Percentiles rank a stretch among this genome's conserved stretches.
Conservation (phyloP, 2,113 vertebrate genomes). For the Paradisaea rubra region DNA sequence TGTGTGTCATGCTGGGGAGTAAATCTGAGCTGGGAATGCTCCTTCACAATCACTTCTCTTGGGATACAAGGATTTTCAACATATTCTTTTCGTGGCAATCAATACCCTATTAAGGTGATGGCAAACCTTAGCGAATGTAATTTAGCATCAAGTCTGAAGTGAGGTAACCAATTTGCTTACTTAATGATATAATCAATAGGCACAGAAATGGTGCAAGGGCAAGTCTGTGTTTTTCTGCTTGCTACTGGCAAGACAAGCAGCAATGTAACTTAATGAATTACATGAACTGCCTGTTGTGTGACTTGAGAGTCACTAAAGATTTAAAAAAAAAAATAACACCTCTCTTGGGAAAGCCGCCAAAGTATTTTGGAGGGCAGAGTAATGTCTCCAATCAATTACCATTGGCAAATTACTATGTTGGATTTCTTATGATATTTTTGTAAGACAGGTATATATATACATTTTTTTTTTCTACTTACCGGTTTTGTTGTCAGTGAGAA, state of each 20-base stretch:
- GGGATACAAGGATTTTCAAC: not conserved
- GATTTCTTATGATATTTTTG: not conserved
- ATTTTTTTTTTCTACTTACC: not conserved
- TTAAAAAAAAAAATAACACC: not conserved
- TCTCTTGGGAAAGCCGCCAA: not conserved
- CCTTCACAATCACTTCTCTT: not conserved
- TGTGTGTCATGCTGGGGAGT: not conserved
- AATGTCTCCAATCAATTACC: not conserved
- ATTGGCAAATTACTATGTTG: not conserved
- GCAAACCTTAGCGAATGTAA: slow-evolving; percentile 41
- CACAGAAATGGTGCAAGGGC: not conserved
- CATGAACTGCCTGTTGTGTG: not conserved
- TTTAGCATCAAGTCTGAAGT: slow-evolving; percentile 29
- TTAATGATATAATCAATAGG: slow-evolving; percentile 58
- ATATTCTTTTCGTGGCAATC: not conserved
- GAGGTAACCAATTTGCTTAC: slow-evolving; percentile 54
- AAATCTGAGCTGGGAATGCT: not conserved
- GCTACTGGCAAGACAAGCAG: not conserved
- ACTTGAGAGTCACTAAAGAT: slow-evolving; percentile 21
- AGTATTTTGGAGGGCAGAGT: not conserved
- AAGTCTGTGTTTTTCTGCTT: not conserved
- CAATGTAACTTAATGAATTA: slow-evolving; percentile 21
- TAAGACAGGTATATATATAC: not conserved
- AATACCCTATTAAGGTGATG: slow-evolving; percentile 50
- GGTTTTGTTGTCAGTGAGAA: not conserved